phyloP scores from a whole-genome alignment of 2,797 vertebrate genomes.

The Semotilus atromaculatus region DNA sequence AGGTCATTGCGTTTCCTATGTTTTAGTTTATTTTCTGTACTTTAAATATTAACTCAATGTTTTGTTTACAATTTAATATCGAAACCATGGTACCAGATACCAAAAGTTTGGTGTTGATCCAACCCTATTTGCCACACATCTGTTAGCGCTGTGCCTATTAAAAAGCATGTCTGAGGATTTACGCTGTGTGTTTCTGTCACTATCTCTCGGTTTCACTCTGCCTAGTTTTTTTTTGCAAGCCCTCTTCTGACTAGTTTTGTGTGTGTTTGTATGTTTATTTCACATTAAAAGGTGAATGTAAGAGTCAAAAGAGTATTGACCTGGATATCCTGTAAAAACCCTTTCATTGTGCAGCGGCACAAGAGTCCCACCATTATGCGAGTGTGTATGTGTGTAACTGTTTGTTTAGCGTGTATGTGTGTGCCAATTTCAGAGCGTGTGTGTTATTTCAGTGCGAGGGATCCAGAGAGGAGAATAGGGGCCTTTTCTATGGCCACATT shows the following conservation, averaged over 20 bases:
- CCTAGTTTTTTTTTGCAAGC: neutral
- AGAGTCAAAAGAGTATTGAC: constrained; percentile 45
- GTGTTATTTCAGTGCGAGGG: constrained; percentile 63
- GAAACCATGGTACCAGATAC: neutral
- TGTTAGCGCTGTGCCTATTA: constrained; percentile 46
- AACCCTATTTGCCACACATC: constrained; percentile 32
- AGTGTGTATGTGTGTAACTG: constrained; percentile 65
- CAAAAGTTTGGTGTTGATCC: neutral
- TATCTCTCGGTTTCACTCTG: constrained; percentile 19
- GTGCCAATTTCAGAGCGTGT: constrained; percentile 36
- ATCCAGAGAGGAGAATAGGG: constrained; percentile 69
- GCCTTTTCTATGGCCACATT: constrained; percentile 75
- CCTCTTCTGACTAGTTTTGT: constrained; percentile 1
- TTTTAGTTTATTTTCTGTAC: too few species aligned
- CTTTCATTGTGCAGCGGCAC: constrained; percentile 68
- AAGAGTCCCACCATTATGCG: constrained; percentile 64
- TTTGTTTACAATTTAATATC: neutral
- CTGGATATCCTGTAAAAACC: constrained; percentile 50
- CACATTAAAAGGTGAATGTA: constrained; percentile 19
- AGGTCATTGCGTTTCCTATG: too few species aligned
- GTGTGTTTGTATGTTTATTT: neutral
- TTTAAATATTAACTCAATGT: neutral
- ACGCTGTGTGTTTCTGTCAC: constrained; percentile 13
- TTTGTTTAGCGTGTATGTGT: constrained; percentile 61
- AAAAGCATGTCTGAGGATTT: constrained; percentile 33